phyloP scores from a whole-genome alignment of 2,797 vertebrate genomes.

The Manis pentadactyla region DNA sequence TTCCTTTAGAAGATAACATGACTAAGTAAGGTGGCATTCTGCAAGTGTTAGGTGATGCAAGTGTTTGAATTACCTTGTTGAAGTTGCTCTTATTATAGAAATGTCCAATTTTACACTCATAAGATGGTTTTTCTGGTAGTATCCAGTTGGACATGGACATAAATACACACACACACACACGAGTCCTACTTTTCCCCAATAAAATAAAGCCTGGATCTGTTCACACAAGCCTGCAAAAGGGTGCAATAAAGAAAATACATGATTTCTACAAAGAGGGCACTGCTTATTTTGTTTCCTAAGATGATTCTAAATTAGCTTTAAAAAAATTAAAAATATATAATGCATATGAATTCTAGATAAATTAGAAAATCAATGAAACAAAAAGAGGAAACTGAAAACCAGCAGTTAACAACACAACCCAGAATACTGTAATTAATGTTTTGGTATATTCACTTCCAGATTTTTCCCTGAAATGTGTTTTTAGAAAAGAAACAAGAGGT shows the following conservation, averaged over 20 bases:
- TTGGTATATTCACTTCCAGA: neutral
- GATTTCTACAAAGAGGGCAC: neutral
- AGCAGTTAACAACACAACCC: neutral
- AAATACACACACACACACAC: neutral
- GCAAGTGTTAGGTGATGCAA: neutral
- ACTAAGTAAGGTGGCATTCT: neutral
- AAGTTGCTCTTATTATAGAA: neutral
- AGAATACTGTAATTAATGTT: neutral
- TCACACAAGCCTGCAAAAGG: neutral
- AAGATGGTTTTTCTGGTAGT: neutral
- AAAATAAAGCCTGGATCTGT: neutral
- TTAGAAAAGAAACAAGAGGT: neutral
- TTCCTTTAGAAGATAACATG: neutral
- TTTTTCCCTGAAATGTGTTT: neutral
- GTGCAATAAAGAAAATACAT: neutral
- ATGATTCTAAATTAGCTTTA: neutral
- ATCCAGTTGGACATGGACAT: neutral
- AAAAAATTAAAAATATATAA: neutral
- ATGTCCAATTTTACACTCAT: neutral
- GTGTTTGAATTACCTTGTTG: neutral
- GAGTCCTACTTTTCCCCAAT: neutral
- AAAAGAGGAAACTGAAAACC: neutral
- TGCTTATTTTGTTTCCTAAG: neutral
- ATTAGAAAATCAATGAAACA: neutral
- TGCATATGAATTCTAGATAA: neutral